Percentiles rank a stretch among this genome's conserved stretches.
phyloP scores from a whole-genome alignment of 2,113 vertebrate species.

The Myotis lucifugus region DNA sequence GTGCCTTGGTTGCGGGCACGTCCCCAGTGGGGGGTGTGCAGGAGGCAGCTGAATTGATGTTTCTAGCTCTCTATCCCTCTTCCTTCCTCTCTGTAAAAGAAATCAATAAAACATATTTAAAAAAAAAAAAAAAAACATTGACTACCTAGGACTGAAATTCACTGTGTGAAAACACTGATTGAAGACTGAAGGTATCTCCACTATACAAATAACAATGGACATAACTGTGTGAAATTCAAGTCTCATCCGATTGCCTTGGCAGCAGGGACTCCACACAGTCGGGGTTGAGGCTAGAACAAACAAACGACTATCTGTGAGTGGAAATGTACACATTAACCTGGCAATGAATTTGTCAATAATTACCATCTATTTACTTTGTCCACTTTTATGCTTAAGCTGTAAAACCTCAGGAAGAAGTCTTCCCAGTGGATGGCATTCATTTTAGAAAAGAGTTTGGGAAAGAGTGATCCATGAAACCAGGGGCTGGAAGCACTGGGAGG shows the following conservation, averaged over 20 bases:
- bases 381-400: not conserved
- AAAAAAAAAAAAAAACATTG: too few species aligned
- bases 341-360: conserved; percentile 47
- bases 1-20: too few species aligned
- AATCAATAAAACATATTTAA: too few species aligned
- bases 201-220: conserved; percentile 38
- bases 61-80: too few species aligned
- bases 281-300: conserved; percentile 45
- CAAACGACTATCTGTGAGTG: not conserved
- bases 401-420: not conserved
- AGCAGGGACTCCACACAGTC: not conserved
- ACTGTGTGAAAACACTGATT: not conserved
- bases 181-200: not conserved
- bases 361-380: conserved; percentile 28
- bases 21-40: too few species aligned
- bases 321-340: conserved; percentile 58
- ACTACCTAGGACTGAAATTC: not conserved
- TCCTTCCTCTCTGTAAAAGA: too few species aligned
- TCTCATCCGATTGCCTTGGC: not conserved
- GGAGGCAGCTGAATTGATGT: too few species aligned
- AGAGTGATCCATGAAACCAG: not conserved
- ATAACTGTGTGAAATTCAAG: conserved; percentile 33
- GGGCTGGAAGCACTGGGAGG: not conserved
- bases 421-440: not conserved
- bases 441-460: not conserved